Conservation (phyloP, 2,797 vertebrate genomes). For the Coendou prehensilis region DNA sequence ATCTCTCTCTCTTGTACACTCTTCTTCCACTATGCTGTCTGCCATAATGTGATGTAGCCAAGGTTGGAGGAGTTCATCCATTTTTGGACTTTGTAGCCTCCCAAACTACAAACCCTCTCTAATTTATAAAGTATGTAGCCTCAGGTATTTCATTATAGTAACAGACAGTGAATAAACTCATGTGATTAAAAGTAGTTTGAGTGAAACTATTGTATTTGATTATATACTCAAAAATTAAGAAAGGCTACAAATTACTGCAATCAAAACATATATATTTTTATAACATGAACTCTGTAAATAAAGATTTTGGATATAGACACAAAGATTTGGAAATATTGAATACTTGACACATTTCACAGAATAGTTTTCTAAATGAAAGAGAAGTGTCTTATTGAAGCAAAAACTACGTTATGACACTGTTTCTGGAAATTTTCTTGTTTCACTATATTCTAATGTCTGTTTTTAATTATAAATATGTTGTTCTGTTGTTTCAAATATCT, state of each 20-base stretch:
- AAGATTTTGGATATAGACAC: not conserved
- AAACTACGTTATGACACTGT: not conserved
- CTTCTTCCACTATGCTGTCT: not conserved
- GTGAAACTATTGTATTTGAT: not conserved
- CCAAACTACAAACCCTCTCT: not conserved
- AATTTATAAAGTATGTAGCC: not conserved
- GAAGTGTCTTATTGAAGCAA: not conserved
- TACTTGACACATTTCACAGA: not conserved
- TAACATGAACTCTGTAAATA: not conserved
- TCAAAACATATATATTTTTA: conserved; percentile 2
- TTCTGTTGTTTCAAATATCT: not conserved
- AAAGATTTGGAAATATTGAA: conserved; percentile 18
- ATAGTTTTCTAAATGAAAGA: conserved; percentile 47
- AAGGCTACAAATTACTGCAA: not conserved
- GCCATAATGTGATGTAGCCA: not conserved
- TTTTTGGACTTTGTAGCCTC: not conserved
- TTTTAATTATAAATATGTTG: conserved; percentile 33
- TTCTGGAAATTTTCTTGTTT: not conserved
- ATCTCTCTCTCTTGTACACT: not conserved
- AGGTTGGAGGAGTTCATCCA: not conserved
- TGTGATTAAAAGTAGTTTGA: not conserved
- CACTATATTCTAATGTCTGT: not conserved
- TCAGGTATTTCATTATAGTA: not conserved
- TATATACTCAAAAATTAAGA: not conserved
- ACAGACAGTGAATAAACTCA: not conserved